Conservation (phyloP, 2,797 vertebrate genomes). For the Microcaecilia unicolor region DNA sequence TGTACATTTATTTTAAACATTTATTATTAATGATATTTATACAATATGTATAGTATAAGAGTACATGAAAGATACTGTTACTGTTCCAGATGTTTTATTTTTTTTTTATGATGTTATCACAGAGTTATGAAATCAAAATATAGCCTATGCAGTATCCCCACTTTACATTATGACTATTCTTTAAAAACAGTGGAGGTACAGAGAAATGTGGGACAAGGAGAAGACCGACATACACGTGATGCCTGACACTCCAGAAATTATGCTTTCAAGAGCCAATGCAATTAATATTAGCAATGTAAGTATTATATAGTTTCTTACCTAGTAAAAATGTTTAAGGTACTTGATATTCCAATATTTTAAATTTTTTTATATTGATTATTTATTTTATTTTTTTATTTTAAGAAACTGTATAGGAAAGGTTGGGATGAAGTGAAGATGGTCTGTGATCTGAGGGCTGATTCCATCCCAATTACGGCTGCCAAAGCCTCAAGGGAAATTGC, state of each 20-base stretch:
- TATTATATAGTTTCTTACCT: background rate
- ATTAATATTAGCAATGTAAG: conserved; percentile 79
- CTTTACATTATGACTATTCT: no score
- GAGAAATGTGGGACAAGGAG: conserved; percentile 85
- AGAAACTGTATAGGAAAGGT: conserved; percentile 82
- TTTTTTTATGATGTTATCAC: background rate
- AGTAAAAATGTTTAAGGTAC: no score
- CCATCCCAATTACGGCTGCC: conserved; percentile 74
- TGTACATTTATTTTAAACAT: no score
- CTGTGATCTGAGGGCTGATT: conserved; percentile 76
- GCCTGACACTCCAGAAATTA: conserved; percentile 69
- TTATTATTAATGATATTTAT: no score
- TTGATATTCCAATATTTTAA: no score
- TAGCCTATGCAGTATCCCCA: background rate
- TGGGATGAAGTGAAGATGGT: conserved; percentile 78
- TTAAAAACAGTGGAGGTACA: conserved; percentile 75
- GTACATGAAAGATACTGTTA: no score
- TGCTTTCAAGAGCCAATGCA: conserved; percentile 77
- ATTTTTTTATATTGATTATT: no score
- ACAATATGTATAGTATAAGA: no score
- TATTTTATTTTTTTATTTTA: conserved; percentile 3
- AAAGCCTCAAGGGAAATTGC: conserved; percentile 83
- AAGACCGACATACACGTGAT: conserved; percentile 73
- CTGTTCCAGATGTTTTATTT: background rate
- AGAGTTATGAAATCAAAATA: no score